Conservation (phyloP, 2,888 invertebrate species). For the Nasonovia ribisnigri region DNA sequence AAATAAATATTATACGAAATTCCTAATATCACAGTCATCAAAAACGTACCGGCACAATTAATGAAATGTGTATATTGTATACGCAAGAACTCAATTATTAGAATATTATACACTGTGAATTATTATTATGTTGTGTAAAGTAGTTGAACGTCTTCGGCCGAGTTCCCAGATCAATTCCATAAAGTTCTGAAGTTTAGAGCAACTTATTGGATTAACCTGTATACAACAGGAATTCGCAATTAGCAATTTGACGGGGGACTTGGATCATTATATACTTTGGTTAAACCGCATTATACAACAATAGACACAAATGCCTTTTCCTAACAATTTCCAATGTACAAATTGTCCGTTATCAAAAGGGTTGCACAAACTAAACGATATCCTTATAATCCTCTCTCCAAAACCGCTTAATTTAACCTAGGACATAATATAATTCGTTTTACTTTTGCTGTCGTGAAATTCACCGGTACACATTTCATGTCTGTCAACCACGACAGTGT, state of each 20-base stretch:
- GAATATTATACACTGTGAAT: not conserved
- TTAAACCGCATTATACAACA: slow-evolving; percentile 33
- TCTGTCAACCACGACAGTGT: not conserved
- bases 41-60: not conserved
- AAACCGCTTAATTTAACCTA: slow-evolving; percentile 25
- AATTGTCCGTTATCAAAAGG: slow-evolving; percentile 35
- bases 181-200: not conserved
- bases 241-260: slow-evolving; percentile 42
- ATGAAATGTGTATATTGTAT: not conserved
- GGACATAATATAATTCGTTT: not conserved
- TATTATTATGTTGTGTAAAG: not conserved
- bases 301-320: slow-evolving; percentile 32
- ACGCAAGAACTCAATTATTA: not conserved
- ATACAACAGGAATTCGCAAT: slow-evolving; percentile 15
- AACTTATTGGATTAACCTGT: slow-evolving; percentile 31
- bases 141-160: not conserved
- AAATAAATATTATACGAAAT: too few relatives aligned
- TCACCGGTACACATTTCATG: not conserved
- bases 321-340: slow-evolving; percentile 4
- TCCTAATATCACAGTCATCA: not conserved
- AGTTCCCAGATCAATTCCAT: not conserved
- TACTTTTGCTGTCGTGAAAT: not conserved
- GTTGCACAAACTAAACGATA: slow-evolving; percentile 11
- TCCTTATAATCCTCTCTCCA: slow-evolving; percentile 14
- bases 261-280: slow-evolving; percentile 3